Conservation (phyloP, 2,113 vertebrate species). For the Phainopepla nitens region DNA sequence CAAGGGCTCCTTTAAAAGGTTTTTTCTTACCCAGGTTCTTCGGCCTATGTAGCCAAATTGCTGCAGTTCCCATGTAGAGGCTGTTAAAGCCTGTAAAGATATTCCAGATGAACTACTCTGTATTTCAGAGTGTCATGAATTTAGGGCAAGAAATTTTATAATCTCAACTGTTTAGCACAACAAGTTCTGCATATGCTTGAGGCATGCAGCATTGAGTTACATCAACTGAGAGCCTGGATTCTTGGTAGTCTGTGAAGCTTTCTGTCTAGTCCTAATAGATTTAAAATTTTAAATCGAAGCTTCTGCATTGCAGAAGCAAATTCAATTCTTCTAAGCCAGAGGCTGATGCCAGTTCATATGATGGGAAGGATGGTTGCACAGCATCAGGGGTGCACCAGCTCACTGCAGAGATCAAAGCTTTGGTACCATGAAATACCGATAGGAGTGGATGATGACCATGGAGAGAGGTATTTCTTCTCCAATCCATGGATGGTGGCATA, state of each 20-base stretch:
- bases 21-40: not conserved
- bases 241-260: not conserved
- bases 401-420: not conserved
- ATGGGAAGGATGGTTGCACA: not conserved
- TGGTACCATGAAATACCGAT: not conserved
- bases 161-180: not conserved
- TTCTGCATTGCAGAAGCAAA: not conserved
- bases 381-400: not conserved
- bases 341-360: not conserved
- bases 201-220: not conserved
- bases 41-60: not conserved
- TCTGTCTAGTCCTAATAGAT: not conserved
- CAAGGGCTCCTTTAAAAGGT: not conserved
- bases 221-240: not conserved
- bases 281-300: not conserved
- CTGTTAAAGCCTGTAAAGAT: not conserved
- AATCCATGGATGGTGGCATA: not conserved
- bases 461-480: not conserved
- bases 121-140: not conserved
- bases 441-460: not conserved
- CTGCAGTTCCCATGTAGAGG: not conserved
- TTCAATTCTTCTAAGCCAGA: not conserved
- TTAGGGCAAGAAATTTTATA: not conserved
- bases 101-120: not conserved
- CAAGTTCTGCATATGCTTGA: not conserved